Evolutionary conservation across 2,888 invertebrate genomes (phyloP), one percentile per base, ranked within the genome.

Genomic region (Drosophila melanosoma): DNA sequence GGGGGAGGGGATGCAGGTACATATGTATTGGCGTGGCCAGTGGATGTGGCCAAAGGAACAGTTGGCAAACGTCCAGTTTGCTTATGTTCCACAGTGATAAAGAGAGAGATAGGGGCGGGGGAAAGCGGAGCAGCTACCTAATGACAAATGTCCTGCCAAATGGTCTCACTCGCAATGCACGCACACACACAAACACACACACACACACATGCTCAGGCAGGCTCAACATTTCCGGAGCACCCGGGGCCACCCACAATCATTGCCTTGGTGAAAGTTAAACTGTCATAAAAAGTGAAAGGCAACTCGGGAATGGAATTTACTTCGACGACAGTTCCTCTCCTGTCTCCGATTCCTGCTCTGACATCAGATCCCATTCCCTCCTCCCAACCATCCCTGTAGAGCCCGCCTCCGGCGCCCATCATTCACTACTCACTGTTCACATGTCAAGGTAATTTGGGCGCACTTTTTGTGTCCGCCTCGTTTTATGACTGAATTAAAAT

Each of bases 281-380:
- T 89, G 87, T 82, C 90, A 79, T 87, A 90, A 87, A 88, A 90
- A 90, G 87, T 86, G 89, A 87, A 90, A 88, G 87, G 86, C 90
- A 78, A 83, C 86, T 79, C 70, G 90, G 87, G 88, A 81, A 81
- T 82, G 69, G 49, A 38, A 62, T 32, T 51, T 54, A 61, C 38
- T 52, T 15, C 17, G 29, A 53, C 51, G 17, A 32, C 63, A 67
- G 54, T 57, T 32, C 40, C 61, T 65, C 33, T 59, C 42, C 57
- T 29, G 5, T 10, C 52, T 59, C 33, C 49, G 38, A 45, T 45
- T 45, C 45, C 23, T 45, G 35, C 32, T 49, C 45, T 60, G 70
- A 69, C 69, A 58, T 59, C 70, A 59, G 66, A 20, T n/a, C 23
- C 23, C 23, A 49, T 15, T 20, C 45, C 1, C 45, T 26, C 8